A percentile compares a stretch with the other conserved stretches of the same genome.
These are phyloP conservation scores for Alexandromys fortis DNA, from an alignment of 2,113 vertebrate species.

Conservation along the genomic window DNA sequence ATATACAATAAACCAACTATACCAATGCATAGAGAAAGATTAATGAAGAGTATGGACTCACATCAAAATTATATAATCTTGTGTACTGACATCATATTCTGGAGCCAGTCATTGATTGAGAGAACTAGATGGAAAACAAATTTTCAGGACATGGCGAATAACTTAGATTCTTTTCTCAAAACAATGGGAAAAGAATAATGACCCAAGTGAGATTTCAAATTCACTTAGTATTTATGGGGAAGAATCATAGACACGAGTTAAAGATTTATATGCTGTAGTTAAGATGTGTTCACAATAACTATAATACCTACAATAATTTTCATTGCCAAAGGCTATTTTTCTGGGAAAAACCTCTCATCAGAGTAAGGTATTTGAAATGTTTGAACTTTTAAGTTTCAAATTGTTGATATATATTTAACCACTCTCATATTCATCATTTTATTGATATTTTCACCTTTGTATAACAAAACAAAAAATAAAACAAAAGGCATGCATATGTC, in stretches of 20 bases:
- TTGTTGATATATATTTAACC: constrained; percentile 30
- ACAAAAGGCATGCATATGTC: neutral
- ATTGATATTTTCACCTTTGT: neutral
- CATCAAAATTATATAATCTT: neutral
- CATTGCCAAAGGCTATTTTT: constrained; percentile 23
- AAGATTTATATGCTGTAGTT: neutral
- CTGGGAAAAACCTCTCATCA: neutral
- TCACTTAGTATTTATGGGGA: neutral
- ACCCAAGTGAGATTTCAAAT: constrained; percentile 5
- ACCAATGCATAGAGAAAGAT: neutral
- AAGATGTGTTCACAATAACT: constrained; percentile 22
- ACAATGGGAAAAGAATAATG: neutral
- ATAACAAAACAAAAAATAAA: neutral
- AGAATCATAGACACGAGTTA: neutral
- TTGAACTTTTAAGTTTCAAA: neutral
- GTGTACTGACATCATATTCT: neutral
- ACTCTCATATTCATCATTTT: neutral
- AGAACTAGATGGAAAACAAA: neutral
- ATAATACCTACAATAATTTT: neutral
- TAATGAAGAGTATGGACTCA: neutral
- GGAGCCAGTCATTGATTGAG: neutral
- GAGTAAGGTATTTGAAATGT: neutral
- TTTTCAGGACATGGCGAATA: neutral
- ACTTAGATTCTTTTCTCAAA: neutral
- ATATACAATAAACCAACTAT: neutral